Evolutionary conservation across 2,888 invertebrate species (phyloP).

Genomic region (Phania funesta): DNA sequence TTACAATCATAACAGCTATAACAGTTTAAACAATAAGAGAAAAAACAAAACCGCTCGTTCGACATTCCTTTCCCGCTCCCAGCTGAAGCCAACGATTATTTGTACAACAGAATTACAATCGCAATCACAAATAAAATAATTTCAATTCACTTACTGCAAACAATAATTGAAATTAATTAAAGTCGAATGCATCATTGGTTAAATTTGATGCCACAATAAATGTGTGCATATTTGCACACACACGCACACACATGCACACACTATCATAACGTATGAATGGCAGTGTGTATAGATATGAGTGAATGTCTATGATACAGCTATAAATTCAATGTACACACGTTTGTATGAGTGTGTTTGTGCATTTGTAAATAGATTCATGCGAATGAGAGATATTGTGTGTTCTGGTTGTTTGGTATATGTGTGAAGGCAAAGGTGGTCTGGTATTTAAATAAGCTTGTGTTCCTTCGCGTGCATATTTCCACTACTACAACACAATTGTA

Average conservation of each 20-base stretch:
- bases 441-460: background rate
- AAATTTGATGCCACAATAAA: constrained; percentile 52
- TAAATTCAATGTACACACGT: background rate
- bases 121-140: constrained; percentile 56
- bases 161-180: constrained; percentile 64
- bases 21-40: constrained; percentile 42
- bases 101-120: constrained; percentile 36
- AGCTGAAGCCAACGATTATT: constrained; percentile 45
- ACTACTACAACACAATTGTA: background rate
- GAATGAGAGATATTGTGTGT: background rate
- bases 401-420: too few species aligned
- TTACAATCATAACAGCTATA: constrained; percentile 26
- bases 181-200: constrained; percentile 59
- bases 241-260: background rate
- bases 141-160: constrained; percentile 47
- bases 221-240: background rate
- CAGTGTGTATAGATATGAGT: background rate
- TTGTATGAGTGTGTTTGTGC: background rate
- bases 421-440: background rate
- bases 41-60: background rate
- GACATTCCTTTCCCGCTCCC: background rate
- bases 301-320: background rate
- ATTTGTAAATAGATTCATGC: background rate
- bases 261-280: too few species aligned
- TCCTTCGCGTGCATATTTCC: background rate